Base-by-base conservation (phyloP, 92 coral and sea anemone genomes). In the Epizoanthus rinbou region DNA sequence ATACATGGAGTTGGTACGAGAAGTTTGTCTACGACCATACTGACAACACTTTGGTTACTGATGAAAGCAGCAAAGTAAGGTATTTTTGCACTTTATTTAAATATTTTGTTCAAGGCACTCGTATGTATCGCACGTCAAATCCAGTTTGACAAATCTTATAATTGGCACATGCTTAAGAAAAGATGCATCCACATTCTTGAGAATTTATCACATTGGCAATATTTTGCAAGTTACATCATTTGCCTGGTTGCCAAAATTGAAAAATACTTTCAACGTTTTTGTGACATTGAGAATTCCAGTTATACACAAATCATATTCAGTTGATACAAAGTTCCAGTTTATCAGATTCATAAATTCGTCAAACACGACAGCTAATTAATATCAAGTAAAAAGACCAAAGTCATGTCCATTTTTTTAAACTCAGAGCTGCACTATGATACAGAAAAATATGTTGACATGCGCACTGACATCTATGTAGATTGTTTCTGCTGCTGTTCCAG, bases 401-500 rank as follows among this genome's bases (percentile, higher is more conserved):
- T 78, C 82, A 39, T 15, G 58, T 78, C 82, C 82, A 78, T 17
- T 43, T 62, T 60, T 60, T 23, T 41, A 59, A 45, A 50, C 41
- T 33, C 25, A 15, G 10, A 74, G 25, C 35, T 56, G 16, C 15
- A 33, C 16, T 76, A 21, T 78, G 43, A 21, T 25, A 78, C 58
- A 78, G 56, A 13, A 41, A 78, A 78, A 39, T 14, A 24, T 41
- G 21, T 37, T 76, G 9, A 24, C 41, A 41, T 8, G 57, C 23
- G 17, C 18, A 3, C 4, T 60, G 28, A 41, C 45, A 78, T 57
- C 65, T 62, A 78, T 3, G 71, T 71, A 75, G 81, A 68, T 50
- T 75, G 81, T 3, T 75, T 57, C 70, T 78, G 54, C 9, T 45
- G 9, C 54, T 69, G 71, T 62, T 71, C 80, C 43, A 87, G 92